These are phyloP conservation scores for Vulpes ferrilata DNA, from an alignment of 2,113 vertebrate species.

Conservation along the genomic window DNA sequence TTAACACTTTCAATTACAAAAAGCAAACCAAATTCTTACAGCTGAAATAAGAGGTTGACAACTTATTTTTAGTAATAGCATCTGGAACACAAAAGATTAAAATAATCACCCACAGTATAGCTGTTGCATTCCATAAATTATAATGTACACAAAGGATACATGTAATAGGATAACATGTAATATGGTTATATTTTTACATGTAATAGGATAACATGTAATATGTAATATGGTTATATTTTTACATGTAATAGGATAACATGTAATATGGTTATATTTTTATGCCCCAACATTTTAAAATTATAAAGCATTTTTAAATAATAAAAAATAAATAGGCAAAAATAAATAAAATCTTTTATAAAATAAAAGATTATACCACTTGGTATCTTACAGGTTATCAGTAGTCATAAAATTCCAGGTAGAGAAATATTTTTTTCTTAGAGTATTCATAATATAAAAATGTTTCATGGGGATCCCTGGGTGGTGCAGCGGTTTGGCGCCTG, in stretches of 20 bases:
- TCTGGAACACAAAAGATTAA: slow-evolving; percentile 44
- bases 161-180: no score
- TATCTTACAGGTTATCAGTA: background rate
- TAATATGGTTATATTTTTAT: background rate
- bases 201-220: no score
- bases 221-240: no score
- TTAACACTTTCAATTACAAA: slow-evolving; percentile 43
- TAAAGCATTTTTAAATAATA: background rate
- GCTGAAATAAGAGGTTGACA: slow-evolving; percentile 29
- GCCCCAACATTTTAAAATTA: background rate
- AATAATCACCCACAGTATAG: slow-evolving; percentile 33
- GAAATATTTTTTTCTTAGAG: background rate
- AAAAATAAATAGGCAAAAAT: background rate
- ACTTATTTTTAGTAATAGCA: slow-evolving; percentile 59
- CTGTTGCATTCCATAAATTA: slow-evolving; percentile 21
- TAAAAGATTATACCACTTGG: background rate
- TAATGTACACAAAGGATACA: background rate
- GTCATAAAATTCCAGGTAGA: slow-evolving; percentile 30
- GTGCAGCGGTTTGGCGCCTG: no score
- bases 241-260: background rate
- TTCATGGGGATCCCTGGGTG: background rate
- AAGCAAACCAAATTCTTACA: slow-evolving; percentile 16
- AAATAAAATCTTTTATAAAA: no score
- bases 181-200: background rate
- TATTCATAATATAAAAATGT: background rate